phyloP scores from a whole-genome alignment of 2,113 vertebrate genomes.

The Cyphomyrus plagiostoma region DNA sequence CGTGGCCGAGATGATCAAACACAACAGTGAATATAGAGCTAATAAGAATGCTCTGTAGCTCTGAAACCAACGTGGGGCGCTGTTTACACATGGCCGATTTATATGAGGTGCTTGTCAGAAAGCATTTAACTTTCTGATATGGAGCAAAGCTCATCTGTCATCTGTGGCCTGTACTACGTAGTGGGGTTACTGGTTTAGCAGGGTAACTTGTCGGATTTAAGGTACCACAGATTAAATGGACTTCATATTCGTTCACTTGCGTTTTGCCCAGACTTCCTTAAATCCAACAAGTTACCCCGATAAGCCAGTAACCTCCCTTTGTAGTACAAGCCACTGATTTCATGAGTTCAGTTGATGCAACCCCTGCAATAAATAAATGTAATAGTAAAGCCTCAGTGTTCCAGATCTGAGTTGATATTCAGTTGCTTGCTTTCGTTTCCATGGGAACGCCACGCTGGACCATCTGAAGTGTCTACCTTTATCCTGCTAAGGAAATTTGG shows the following conservation, averaged over 20 bases:
- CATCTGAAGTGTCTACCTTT: neutral
- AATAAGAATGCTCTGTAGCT: neutral
- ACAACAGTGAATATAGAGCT: neutral
- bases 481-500: neutral
- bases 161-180: neutral
- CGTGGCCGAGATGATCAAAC: neutral
- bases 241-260: too few relatives aligned
- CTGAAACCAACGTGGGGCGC: neutral
- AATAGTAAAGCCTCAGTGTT: neutral
- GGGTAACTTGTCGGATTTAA: too few relatives aligned
- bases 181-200: too few relatives aligned
- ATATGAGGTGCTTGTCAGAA: neutral
- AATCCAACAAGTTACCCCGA: too few relatives aligned
- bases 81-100: neutral
- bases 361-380: neutral
- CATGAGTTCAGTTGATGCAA: neutral
- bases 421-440: neutral
- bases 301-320: too few relatives aligned
- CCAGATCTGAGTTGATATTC: neutral
- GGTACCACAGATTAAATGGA: too few relatives aligned
- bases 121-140: neutral
- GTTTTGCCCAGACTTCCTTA: too few relatives aligned
- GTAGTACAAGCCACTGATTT: neutral
- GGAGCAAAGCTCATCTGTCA: neutral
- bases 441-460: slow-evolving; percentile 2